Evolutionary conservation across 2,888 invertebrate species (phyloP), one percentile per base, ranked within the genome.

Genomic region (Idaea biselata): DNA sequence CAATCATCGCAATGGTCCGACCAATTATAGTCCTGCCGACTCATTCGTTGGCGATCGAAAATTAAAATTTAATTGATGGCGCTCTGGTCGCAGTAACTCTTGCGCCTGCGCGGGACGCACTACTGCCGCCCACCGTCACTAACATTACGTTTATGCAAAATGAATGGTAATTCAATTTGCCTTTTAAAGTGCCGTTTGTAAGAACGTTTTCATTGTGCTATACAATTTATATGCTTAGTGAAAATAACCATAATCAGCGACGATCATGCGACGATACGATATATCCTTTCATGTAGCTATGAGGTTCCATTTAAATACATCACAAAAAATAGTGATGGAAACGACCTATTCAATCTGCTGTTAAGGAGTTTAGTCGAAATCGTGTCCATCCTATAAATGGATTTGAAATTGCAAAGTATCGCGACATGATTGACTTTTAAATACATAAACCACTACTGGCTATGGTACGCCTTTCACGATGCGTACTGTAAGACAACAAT

Each of bases 51-150:
- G 80, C 77, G 79, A 83, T 85, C 84, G 87, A 84, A 89, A 87
- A 89, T 88, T 91, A 88, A 90, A 89, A 82, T 83, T 87, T 88
- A 90, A 91, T 90, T 88, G 86, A 89, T 86, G 84, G 81, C 78
- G 76, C 77, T 75, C 70, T 73, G 80, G 69, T 70, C 74, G 73
- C 76, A 78, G 75, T 79, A 78, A 77, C 73, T 82, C 68, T 74
- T 69, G 66, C 61, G 68, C 63, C 73, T 76, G 73, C 67, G 71
- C 75, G 68, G 71, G 68, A 64, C 68, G 71, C 44, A 70, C 73
- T 74, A 67, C 70, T 70, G 73, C 73, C 74, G 73, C 72, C 64
- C 69, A 67, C 69, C 68, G 69, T 69, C 72, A 75, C 79, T 78
- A 76, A 79, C 73, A 70, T 69, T 79, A 78, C 82, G 76, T 83